Evolutionary conservation across 2,888 invertebrate genomes (phyloP).

Genomic region (Sphaeridia pumilis): DNA sequence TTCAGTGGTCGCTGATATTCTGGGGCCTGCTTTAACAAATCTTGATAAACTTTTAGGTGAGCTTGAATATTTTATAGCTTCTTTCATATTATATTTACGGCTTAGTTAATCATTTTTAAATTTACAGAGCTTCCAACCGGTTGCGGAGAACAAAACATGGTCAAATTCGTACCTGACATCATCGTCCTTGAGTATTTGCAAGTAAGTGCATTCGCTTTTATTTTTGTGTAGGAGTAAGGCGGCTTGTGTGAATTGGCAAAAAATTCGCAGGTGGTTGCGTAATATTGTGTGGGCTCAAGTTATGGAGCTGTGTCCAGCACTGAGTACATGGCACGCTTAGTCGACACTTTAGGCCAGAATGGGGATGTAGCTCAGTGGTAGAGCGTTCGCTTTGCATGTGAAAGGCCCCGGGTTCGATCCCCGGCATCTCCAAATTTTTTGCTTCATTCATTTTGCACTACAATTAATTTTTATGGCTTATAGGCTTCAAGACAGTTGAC

Average conservation of each 20-base stretch:
- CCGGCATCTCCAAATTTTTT: constrained; percentile 25
- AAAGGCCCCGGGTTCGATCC: constrained; percentile 28
- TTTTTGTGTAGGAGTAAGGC: not conserved
- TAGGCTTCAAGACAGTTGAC: constrained; percentile 54
- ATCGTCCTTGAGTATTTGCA: constrained; percentile 34
- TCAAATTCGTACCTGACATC: constrained; percentile 34
- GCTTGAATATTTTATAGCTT: too few species aligned
- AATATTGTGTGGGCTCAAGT: too few species aligned
- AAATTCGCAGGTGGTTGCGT: too few species aligned
- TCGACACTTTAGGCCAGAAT: too few species aligned
- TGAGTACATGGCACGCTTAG: too few species aligned
- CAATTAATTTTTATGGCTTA: constrained; percentile 5
- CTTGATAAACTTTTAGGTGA: constrained; percentile 54
- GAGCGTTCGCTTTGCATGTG: constrained; percentile 30
- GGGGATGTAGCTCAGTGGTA: constrained; percentile 18
- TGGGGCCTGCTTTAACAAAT: constrained; percentile 67
- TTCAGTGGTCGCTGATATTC: constrained; percentile 61
- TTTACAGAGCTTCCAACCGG: constrained; percentile 31
- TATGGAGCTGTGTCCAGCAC: too few species aligned
- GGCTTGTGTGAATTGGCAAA: too few species aligned
- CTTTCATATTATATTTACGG: too few species aligned
- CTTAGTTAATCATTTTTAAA: too few species aligned
- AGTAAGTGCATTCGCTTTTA: constrained; percentile 24
- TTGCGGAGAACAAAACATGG: constrained; percentile 35
- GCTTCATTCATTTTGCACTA: too few species aligned